A percentile compares a stretch with the other conserved stretches of the same genome.
Evolutionary conservation across 2,888 invertebrate species (phyloP).

Genomic region (Xanthorhoe spadicearia): DNA sequence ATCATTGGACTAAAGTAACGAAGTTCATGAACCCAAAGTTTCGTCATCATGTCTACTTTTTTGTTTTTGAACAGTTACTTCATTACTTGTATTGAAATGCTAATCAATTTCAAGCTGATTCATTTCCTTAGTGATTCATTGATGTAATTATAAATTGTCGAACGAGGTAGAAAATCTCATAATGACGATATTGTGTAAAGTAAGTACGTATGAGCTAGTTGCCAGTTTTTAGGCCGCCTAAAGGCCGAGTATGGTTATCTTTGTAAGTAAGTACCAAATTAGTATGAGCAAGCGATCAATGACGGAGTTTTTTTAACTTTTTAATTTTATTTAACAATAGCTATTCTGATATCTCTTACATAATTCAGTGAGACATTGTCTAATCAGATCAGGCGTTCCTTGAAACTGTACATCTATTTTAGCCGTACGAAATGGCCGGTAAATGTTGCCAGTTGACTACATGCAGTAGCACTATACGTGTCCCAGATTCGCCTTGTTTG

Average conservation of each 20-base stretch:
- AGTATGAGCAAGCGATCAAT: too few species aligned
- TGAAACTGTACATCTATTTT: slow-evolving; percentile 19
- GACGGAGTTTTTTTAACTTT: too few species aligned
- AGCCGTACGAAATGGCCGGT: slow-evolving; percentile 28
- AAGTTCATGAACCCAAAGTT: not conserved
- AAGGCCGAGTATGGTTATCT: too few species aligned
- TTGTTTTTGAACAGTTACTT: not conserved
- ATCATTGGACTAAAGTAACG: not conserved
- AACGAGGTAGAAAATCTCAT: not conserved
- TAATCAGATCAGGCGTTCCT: slow-evolving; percentile 1
- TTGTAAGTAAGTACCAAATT: too few species aligned
- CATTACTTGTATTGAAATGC: not conserved
- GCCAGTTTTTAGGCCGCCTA: too few species aligned
- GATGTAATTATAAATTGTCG: not conserved
- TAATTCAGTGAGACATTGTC: not conserved
- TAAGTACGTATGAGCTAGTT: too few species aligned
- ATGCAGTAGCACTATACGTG: slow-evolving; percentile 50
- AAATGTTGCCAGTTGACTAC: slow-evolving; percentile 50
- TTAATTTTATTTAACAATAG: not conserved
- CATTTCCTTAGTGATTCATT: slow-evolving; percentile 2
- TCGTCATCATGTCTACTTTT: not conserved
- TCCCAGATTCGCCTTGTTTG: slow-evolving; percentile 65
- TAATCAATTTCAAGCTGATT: not conserved
- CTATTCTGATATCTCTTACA: not conserved
- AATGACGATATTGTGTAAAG: too few species aligned